Percentiles rank a stretch among this genome's conserved stretches.
These are phyloP conservation scores for Diuraphis noxia DNA, from an alignment of 1,140 invertebrate genomes.

Conservation along the genomic window DNA sequence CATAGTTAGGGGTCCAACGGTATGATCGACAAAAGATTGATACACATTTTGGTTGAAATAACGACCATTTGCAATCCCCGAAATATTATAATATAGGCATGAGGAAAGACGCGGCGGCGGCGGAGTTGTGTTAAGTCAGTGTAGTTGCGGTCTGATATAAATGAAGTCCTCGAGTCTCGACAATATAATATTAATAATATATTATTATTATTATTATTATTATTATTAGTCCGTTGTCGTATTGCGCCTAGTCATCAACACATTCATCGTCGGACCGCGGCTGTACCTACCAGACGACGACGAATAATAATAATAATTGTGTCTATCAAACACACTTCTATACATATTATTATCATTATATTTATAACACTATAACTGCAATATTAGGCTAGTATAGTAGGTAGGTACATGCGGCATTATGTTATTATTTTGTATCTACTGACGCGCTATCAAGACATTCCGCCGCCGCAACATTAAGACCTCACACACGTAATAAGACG, in stretches of 20 bases:
- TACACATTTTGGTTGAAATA: no score
- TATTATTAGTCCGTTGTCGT: neutral
- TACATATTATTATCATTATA: neutral
- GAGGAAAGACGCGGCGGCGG: neutral
- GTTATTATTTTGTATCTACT: neutral
- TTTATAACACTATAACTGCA: neutral
- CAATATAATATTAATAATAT: neutral
- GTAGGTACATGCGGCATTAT: neutral
- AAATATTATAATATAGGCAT: neutral
- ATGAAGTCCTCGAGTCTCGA: constrained; percentile 1
- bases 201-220: neutral
- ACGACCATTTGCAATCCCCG: no score
- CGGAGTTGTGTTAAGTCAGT: neutral
- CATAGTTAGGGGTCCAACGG: no score
- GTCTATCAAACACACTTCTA: neutral
- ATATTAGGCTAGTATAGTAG: neutral
- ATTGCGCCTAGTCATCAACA: constrained; percentile 33
- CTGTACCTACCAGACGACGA: neutral
- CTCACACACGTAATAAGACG: constrained; percentile 31
- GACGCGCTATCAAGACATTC: neutral
- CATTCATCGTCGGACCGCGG: neutral
- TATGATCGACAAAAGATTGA: neutral
- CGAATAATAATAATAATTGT: neutral
- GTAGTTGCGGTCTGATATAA: neutral
- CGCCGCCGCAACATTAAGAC: constrained; percentile 27